These are phyloP conservation scores for Megalonaias nervosa DNA, from an alignment of 1,140 invertebrate species.

Conservation along the genomic window DNA sequence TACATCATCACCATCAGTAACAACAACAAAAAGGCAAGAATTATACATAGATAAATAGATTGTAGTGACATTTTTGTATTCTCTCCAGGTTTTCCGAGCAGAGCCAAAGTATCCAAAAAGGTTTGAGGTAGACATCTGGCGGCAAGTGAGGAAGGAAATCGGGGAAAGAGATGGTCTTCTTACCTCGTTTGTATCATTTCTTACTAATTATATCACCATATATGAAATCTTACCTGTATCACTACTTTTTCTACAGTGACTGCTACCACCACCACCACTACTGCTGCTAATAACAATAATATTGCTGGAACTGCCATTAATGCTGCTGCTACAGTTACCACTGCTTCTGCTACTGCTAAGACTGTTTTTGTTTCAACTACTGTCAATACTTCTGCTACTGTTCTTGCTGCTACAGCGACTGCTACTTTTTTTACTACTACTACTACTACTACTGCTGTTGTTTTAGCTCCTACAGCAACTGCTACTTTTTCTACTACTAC, in stretches of 20 bases:
- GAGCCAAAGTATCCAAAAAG: no score
- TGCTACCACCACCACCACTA: not conserved
- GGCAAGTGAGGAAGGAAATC: no score
- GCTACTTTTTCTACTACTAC: not conserved
- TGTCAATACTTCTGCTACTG: not conserved
- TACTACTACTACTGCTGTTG: conserved; percentile 1
- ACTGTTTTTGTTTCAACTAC: not conserved
- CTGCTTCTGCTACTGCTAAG: not conserved
- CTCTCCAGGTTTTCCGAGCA: no score
- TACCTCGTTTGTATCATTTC: no score
- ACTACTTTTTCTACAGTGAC: not conserved
- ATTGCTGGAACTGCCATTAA: not conserved
- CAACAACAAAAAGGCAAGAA: no score
- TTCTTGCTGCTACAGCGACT: not conserved
- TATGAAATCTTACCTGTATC: not conserved
- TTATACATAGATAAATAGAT: no score
- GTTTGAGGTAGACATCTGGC: no score
- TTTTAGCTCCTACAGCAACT: not conserved
- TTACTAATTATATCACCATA: no score
- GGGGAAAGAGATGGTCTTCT: no score
- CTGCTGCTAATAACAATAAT: not conserved
- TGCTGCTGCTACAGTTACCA: not conserved
- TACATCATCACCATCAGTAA: no score
- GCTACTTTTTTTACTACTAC: not conserved
- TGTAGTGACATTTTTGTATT: no score